phyloP scores from a whole-genome alignment of 2,113 vertebrate genomes.

The Ardeotis arabs region DNA sequence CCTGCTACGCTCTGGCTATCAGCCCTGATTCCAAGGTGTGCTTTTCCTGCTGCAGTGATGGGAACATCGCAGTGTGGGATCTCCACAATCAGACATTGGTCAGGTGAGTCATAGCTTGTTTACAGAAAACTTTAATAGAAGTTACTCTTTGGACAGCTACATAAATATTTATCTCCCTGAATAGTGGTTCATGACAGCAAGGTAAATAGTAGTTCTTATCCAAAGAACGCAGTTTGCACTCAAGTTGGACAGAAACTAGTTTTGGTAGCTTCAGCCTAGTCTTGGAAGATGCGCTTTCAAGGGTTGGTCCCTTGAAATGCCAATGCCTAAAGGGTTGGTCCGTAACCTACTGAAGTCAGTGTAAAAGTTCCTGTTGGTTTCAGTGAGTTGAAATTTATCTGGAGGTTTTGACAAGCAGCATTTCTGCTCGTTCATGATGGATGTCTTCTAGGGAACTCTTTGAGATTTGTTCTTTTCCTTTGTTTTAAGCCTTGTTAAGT shows the following conservation, averaged over 20 bases:
- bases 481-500: neutral
- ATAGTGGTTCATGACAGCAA: neutral
- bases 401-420: neutral
- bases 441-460: neutral
- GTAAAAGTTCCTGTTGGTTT: neutral
- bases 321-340: neutral
- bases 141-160: neutral
- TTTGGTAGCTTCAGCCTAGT: neutral
- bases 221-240: neutral
- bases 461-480: neutral
- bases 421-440: neutral
- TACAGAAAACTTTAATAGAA: neutral
- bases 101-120: constrained; percentile 79
- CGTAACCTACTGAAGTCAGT: neutral
- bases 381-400: neutral
- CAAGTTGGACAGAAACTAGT: neutral
- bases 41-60: constrained; percentile 99
- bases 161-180: constrained; percentile 2
- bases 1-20: constrained; percentile 98
- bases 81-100: constrained; percentile 98
- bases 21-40: constrained; percentile 99
- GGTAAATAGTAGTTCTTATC: neutral
- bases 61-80: constrained; percentile 99
- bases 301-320: neutral
- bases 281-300: neutral